Evolutionary conservation across 1,140 invertebrate genomes (phyloP).

Genomic region (Diprion similis): DNA sequence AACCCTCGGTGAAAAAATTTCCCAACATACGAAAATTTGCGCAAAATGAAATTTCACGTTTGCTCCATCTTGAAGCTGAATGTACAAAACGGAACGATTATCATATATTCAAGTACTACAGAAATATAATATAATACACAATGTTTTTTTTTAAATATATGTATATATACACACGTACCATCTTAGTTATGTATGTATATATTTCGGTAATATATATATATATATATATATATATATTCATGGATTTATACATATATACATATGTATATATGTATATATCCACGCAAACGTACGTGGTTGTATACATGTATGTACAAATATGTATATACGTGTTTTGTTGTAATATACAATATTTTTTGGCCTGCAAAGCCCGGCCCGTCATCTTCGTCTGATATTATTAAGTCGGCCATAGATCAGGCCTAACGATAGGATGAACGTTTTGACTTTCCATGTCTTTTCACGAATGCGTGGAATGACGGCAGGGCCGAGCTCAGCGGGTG

Average conservation of each 20-base stretch:
- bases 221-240: slow-evolving; percentile 18
- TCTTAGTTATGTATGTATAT: slow-evolving; percentile 17
- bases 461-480: slow-evolving; percentile 19
- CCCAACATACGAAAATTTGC: neutral
- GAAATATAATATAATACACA: slow-evolving; percentile 38
- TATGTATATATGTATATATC: slow-evolving; percentile 15
- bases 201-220: neutral
- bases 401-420: neutral
- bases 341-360: slow-evolving; percentile 27
- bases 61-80: slow-evolving; percentile 37
- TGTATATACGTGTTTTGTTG: slow-evolving; percentile 8
- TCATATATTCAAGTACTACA: slow-evolving; percentile 34
- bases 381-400: neutral
- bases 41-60: neutral
- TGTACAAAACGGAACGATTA: slow-evolving; percentile 40
- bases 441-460: neutral
- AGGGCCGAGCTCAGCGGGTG: slow-evolving; percentile 51
- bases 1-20: neutral
- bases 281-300: neutral
- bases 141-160: slow-evolving; percentile 30
- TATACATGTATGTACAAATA: slow-evolving; percentile 16
- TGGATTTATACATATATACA: slow-evolving; percentile 5
- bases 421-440: neutral
- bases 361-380: slow-evolving; percentile 36
- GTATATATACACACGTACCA: neutral